These are phyloP conservation scores for Catharus ustulatus DNA, from an alignment of 2,797 vertebrate species.

Conservation along the genomic window DNA sequence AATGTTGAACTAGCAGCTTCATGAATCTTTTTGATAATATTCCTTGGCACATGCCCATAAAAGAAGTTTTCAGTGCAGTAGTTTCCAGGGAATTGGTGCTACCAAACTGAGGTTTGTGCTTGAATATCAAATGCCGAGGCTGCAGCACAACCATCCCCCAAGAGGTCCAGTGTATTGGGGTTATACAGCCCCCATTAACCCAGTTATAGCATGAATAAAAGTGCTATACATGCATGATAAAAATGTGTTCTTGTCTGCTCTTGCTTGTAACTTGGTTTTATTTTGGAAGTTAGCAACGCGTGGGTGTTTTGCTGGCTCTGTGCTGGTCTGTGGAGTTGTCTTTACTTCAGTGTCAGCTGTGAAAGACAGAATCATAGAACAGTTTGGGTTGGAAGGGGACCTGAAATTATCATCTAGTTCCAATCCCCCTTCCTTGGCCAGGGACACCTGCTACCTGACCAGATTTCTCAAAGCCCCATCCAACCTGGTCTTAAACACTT, in stretches of 20 bases:
- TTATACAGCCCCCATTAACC: not conserved
- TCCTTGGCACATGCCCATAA: not conserved
- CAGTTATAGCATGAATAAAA: not conserved
- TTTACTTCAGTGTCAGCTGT: not conserved
- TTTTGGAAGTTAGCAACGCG: not conserved
- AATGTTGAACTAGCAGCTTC: not conserved
- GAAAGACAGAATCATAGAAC: not conserved
- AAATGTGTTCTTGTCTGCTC: not conserved
- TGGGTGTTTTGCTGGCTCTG: not conserved
- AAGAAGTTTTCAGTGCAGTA: not conserved
- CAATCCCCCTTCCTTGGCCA: not conserved
- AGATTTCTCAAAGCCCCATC: not conserved
- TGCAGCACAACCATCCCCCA: not conserved
- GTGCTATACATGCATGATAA: not conserved
- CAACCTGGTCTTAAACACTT: not conserved
- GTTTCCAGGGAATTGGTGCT: not conserved
- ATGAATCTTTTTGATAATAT: not conserved
- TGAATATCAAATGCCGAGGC: accelerated
- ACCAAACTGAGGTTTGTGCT: not conserved
- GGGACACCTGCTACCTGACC: not conserved
- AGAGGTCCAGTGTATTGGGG: not conserved
- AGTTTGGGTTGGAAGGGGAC: not conserved
- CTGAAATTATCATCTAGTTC: not conserved
- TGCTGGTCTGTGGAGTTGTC: not conserved
- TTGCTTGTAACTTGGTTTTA: not conserved